Evolutionary conservation across 2,888 invertebrate species (phyloP), one percentile per base, ranked within the genome.

Genomic region (Electrophaes corylata): DNA sequence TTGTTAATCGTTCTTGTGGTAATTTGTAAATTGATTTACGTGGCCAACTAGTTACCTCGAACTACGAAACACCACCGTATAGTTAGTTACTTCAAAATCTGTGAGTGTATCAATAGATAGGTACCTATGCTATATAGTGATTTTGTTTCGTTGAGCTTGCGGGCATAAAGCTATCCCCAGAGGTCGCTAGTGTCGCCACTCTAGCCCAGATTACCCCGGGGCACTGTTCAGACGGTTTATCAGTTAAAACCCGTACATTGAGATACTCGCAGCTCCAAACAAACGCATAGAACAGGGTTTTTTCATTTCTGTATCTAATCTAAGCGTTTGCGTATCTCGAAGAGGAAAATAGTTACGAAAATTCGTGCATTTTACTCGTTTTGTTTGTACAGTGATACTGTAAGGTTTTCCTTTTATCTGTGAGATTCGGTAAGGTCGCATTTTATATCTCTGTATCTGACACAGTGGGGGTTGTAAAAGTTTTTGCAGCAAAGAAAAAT

Each of bases 221-320:
- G 80, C 62, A 66, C 72, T 54, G 70, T 79, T 76, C 69, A 72
- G 67, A 61, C 67, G 68, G 67, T 73, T 76, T 75, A 76, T 76
- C 76, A 72, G 69, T 68, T 69, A 66, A 62, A 71, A 68, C 65
- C 67, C 65, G 63, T 66, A 72, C 67, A 67, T 71, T 71, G 60
- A 66, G 70, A 64, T 58, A 41, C 49, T 40, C 49, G 18, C 16
- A 69, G 55, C 64, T 65, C 56, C 60, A 49, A 62, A 57, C 63
- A 55, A 69, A 70, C 67, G 66, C 63, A 67, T 65, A 55, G 40
- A 62, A 48, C 62, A 65, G 44, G 60, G 53, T 60, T 49, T 62
- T 66, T 66, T 61, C 60, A 65, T 66, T 65, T 65, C 62, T 60
- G 33, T 57, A 40, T 59, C 65, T 67, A 59, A 60, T 64, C 57